Conservation (phyloP, 2,113 vertebrate species). For the Brachyhypopomus occidentalis region DNA sequence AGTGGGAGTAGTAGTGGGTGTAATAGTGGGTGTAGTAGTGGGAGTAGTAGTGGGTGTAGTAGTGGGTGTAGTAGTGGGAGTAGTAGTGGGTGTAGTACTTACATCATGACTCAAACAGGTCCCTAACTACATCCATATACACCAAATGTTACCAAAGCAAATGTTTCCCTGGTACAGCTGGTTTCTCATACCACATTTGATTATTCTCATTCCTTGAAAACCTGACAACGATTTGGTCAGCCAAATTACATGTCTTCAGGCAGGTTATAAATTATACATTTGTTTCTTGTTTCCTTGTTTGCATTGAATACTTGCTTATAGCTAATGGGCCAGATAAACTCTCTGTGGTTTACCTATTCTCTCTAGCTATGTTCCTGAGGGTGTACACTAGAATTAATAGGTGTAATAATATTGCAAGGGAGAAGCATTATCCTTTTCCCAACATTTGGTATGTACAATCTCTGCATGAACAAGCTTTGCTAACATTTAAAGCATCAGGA, state of each 20-base stretch:
- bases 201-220: constrained; percentile 31
- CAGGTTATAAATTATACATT: constrained; percentile 27
- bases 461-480: background rate
- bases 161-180: background rate
- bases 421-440: background rate
- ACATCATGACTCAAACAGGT: background rate
- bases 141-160: constrained; percentile 9
- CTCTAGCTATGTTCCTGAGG: background rate
- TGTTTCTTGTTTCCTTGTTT: constrained; percentile 35
- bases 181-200: background rate
- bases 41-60: background rate
- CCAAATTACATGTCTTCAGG: constrained; percentile 7
- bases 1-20: too few relatives aligned
- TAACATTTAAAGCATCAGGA: background rate
- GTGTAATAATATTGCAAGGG: background rate
- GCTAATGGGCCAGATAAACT: background rate
- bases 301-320: background rate
- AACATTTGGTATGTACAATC: background rate
- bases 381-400: background rate
- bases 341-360: constrained; percentile 9
- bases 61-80: too few relatives aligned
- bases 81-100: background rate
- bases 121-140: background rate
- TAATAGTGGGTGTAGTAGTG: background rate
- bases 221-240: constrained; percentile 22